Conservation (phyloP, 1,140 invertebrate species). For the Drosophila busckii region DNA sequence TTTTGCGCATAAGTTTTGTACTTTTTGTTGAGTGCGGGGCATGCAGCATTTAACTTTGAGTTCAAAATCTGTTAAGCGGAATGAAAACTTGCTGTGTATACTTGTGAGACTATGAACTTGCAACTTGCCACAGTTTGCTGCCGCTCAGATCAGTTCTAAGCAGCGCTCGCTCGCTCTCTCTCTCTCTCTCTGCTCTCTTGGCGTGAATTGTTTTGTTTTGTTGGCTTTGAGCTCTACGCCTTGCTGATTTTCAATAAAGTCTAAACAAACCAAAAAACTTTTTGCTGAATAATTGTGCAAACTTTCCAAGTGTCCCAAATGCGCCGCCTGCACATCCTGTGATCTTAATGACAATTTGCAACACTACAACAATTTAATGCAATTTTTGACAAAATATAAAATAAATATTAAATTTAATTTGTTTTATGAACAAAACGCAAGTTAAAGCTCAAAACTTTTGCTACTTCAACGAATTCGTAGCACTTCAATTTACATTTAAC, state of each 20-base stretch:
- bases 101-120: not conserved
- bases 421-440: too few species aligned
- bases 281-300: too few species aligned
- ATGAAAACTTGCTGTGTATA: constrained; percentile 38
- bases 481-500: too few species aligned
- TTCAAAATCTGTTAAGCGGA: constrained; percentile 47
- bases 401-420: too few species aligned
- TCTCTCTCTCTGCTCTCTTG: not conserved
- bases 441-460: too few species aligned
- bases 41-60: constrained; percentile 36
- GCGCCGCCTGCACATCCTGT: too few species aligned
- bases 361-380: too few species aligned
- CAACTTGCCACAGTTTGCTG: constrained; percentile 11
- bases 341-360: too few species aligned
- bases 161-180: not conserved
- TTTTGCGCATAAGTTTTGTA: constrained; percentile 28
- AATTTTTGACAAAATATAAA: too few species aligned
- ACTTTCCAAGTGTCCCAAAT: too few species aligned
- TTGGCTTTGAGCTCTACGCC: constrained; percentile 4
- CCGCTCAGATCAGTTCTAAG: constrained; percentile 1
- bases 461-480: too few species aligned
- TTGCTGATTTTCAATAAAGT: constrained; percentile 24
- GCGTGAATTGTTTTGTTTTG: too few species aligned
- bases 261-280: constrained; percentile 7
- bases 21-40: constrained; percentile 9